Conservation (phyloP, 2,888 invertebrate species). For the Meganola albula region DNA sequence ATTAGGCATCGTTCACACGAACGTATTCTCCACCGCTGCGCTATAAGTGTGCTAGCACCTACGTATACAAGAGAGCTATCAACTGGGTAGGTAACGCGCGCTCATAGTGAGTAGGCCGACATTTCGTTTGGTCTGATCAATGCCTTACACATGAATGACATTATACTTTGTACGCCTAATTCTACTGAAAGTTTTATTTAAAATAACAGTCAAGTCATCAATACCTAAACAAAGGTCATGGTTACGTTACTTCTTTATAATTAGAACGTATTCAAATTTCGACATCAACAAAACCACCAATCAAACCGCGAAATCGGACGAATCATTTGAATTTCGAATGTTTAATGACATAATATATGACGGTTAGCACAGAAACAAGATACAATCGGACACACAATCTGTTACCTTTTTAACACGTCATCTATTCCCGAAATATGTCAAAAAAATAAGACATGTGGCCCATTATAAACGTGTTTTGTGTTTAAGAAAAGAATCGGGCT, state of each 20-base stretch:
- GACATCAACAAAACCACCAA: slow-evolving; percentile 21
- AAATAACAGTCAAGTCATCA: slow-evolving; percentile 15
- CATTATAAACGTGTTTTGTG: slow-evolving; percentile 64
- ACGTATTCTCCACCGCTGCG: too few species aligned
- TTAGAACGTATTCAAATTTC: slow-evolving; percentile 23
- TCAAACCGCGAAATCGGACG: slow-evolving; percentile 20
- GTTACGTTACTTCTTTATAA: slow-evolving; percentile 27
- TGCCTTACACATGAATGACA: too few species aligned
- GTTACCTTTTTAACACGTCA: slow-evolving; percentile 76
- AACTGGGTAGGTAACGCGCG: too few species aligned
- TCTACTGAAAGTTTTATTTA: too few species aligned
- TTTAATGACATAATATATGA: slow-evolving; percentile 47
- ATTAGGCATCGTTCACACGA: too few species aligned
- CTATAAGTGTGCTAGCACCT: too few species aligned
- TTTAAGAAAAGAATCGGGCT: slow-evolving; percentile 58
- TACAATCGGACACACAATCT: slow-evolving; percentile 47
- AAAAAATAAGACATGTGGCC: slow-evolving; percentile 59
- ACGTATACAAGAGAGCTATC: too few species aligned
- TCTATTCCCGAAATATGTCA: slow-evolving; percentile 63
- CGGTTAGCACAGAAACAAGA: slow-evolving; percentile 50
- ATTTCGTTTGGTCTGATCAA: too few species aligned
- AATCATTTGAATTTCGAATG: slow-evolving; percentile 25
- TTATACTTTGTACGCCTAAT: too few species aligned
- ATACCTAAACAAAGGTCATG: slow-evolving; percentile 13
- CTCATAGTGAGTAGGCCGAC: too few species aligned